Evolutionary conservation across 2,888 invertebrate species (phyloP), one percentile per base, ranked within the genome.

Genomic region (Fragum whitleyi): DNA sequence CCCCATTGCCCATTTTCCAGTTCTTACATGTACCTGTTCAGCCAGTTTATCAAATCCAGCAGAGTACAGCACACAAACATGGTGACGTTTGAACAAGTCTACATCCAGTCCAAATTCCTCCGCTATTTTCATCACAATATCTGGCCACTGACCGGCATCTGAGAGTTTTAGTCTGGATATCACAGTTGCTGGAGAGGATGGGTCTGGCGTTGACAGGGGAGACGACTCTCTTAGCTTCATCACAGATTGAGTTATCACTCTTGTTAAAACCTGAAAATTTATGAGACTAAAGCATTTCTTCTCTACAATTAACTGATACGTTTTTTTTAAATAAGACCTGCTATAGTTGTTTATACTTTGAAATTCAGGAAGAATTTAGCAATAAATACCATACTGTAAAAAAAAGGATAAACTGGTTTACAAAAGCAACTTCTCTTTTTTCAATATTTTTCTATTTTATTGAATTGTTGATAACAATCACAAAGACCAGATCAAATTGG

Each of bases 21-120:
- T n/a, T n/a, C n/a, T n/a, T n/a, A n/a, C n/a, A n/a, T n/a, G n/a
- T 87, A 96, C 96, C 94, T 96, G 96, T 91, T 95, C 95, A 53
- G 96, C 96, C 39, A 95, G 89, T 81, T 94, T 94, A 93, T 96
- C 96, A 86, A 95, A 95, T 51, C 96, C 96, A 83, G 94, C 94
- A 9, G 95, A 94, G 89, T 96, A 96, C 61, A 96, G 95, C 90
- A 95, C 95, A 90, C 95, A 95, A 80, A 97, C 96, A 95, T 98
- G 97, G 93, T 97, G 96, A 72, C 97, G 95, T 86, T 96, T 95
- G 57, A 98, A 94, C 65, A 95, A 95, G 90, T 97, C 97, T 21
- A 95, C 94, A 86, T 97, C 96, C 72, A 98, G 94, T 83, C 96
- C 95, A 97, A 98, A 98, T 72, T 96, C 95, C 32, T 96, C 95